Conservation (phyloP, 2,113 vertebrate genomes). For the Phocoena sinus region DNA sequence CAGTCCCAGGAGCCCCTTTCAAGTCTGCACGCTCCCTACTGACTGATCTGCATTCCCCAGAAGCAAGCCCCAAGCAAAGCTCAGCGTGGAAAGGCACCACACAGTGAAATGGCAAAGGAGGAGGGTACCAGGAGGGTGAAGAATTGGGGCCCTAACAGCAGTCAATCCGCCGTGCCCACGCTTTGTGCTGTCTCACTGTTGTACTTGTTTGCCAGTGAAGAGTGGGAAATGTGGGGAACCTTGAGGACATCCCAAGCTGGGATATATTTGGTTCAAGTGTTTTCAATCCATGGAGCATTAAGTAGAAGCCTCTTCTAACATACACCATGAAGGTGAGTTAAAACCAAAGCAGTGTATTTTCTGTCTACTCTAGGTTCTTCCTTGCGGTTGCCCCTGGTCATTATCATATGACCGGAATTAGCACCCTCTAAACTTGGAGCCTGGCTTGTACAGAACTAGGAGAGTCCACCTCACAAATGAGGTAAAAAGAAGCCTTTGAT, state of each 20-base stretch:
- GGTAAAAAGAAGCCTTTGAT: not conserved
- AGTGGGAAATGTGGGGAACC: not conserved
- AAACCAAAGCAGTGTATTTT: not conserved
- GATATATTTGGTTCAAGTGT: not conserved
- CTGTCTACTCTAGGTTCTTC: not conserved
- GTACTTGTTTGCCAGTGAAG: not conserved
- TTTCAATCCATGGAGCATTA: not conserved
- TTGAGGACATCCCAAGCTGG: not conserved
- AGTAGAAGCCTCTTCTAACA: not conserved
- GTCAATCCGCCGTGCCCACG: fast-evolving
- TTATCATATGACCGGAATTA: not conserved
- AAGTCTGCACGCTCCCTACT: not conserved
- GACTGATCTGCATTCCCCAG: not conserved
- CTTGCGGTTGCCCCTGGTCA: not conserved
- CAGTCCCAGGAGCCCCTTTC: not conserved
- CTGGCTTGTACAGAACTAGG: not conserved
- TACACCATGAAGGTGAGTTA: not conserved
- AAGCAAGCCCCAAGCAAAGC: not conserved
- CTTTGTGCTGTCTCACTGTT: not conserved
- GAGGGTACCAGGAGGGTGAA: not conserved
- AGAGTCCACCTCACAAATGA: not conserved
- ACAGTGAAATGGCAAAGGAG: not conserved
- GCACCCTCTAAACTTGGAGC: not conserved
- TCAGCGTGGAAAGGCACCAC: not conserved
- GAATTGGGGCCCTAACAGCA: not conserved